Evolutionary conservation across 2,888 invertebrate genomes (phyloP), one percentile per base, ranked within the genome.

Genomic region (Mimachlamys varia): DNA sequence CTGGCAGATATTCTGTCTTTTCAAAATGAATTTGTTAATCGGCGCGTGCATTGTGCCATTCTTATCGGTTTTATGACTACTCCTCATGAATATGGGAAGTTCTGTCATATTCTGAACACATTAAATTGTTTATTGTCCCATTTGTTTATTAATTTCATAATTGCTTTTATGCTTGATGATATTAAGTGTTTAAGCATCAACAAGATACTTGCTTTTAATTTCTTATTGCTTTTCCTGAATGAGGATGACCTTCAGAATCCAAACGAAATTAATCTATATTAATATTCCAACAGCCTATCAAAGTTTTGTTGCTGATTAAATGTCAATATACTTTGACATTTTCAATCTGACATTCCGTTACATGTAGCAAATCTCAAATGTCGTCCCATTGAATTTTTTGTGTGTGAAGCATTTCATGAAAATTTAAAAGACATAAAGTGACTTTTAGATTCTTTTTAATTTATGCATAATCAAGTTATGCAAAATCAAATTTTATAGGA

Each of bases 131-230:
- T 2, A 76, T 76, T 27, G 27, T 76, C 76, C 33, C 27, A 13
- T 76, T 33, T 33, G 33, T 76, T 33, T 76, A 27, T 76, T 76
- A 76, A 76, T 76, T 76, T 27, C 76, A 76, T 76, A 76, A 76
- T 76, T 27, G 76, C 4, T 76, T 27, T 22, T 76, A 76, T 76
- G 27, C 33, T 33, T 76, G 76, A 44, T 76, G 33, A 15, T 33
- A 76, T 76, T 27, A 76, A 27, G 27, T 0, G 33, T 76, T 76
- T 33, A 76, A 27, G 13, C 33, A 76, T 27, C 27, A 1, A 1
- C 27, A 27, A 1, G 19, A 15, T 76, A 15, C 17, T 53, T 5
- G 33, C n/a, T 76, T 33, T 33, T 33, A 76, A 27, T 22, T 27
- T n/a, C n/a, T 62, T 62, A 22, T 62, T 22, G 17, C 62, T 22